Percentiles rank a stretch among this genome's conserved stretches.
Evolutionary conservation across 23 tunicate species (phyloP).

Genomic region (Trididemnum nubilum): DNA sequence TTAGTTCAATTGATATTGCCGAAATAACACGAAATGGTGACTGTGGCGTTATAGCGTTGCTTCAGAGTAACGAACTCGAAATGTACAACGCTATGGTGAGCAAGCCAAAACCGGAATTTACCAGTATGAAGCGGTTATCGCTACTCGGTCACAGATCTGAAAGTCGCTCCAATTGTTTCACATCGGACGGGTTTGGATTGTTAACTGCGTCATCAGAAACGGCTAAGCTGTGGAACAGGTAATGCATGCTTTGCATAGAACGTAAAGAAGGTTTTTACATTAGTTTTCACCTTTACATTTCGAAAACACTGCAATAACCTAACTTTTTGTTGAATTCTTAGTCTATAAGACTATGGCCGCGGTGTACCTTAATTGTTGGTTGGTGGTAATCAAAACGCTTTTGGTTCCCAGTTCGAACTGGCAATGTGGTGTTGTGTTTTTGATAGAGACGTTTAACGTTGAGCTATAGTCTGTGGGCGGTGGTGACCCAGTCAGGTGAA

Average conservation of each 20-base stretch:
- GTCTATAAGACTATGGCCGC: too few species aligned
- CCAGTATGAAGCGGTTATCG: slow-evolving; percentile 24
- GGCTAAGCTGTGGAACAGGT: slow-evolving; percentile 95
- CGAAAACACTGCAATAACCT: too few species aligned
- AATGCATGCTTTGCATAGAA: too few species aligned
- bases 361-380: too few species aligned
- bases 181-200: slow-evolving; percentile 71
- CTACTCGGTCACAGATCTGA: slow-evolving; percentile 68
- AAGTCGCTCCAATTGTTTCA: slow-evolving; percentile 62
- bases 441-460: too few species aligned
- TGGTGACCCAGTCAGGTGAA: too few species aligned
- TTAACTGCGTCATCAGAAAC: slow-evolving; percentile 59
- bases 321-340: too few species aligned
- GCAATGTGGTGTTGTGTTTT: too few species aligned
- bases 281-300: background rate
- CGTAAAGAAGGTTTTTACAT: background rate
- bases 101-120: slow-evolving; percentile 26
- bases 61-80: slow-evolving; percentile 71
- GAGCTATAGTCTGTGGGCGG: too few species aligned
- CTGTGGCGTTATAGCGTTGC: slow-evolving; percentile 29
- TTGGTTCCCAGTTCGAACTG: too few species aligned
- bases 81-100: slow-evolving; percentile 10
- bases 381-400: too few species aligned
- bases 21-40: slow-evolving; percentile 16
- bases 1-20: slow-evolving; percentile 18